Evolutionary conservation across 2,113 vertebrate genomes (phyloP).

Genomic region (Tichodroma muraria): DNA sequence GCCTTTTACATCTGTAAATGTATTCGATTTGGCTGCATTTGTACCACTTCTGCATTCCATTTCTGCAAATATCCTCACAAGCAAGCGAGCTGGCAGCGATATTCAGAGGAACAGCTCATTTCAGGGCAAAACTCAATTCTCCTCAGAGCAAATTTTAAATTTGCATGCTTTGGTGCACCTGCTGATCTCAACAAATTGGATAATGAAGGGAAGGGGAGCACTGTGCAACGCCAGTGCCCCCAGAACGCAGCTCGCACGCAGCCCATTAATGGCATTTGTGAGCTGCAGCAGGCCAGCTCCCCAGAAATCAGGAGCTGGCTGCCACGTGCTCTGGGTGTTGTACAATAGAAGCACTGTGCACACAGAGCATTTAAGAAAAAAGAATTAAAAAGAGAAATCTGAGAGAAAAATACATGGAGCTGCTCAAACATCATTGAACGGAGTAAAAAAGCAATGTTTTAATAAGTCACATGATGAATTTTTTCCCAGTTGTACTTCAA

Average conservation of each 20-base stretch:
- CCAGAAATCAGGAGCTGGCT: not conserved
- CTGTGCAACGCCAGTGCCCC: not conserved
- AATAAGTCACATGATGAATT: not conserved
- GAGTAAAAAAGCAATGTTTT: conserved; percentile 1
- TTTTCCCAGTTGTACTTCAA: conserved; percentile 9
- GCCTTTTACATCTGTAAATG: not conserved
- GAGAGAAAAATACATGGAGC: not conserved
- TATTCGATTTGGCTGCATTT: not conserved
- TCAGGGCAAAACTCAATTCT: not conserved
- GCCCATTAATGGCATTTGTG: not conserved
- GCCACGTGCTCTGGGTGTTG: accelerated
- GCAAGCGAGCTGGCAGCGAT: not conserved
- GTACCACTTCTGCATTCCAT: not conserved
- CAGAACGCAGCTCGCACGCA: not conserved
- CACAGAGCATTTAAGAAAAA: not conserved
- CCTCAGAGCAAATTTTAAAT: not conserved
- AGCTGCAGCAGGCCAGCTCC: not conserved
- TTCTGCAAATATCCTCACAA: not conserved
- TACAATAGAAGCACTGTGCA: not conserved
- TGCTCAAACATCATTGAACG: not conserved
- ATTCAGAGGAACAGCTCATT: not conserved
- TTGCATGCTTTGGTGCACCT: not conserved
- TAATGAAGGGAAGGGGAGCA: not conserved
- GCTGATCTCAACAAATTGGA: not conserved
- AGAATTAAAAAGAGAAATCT: not conserved